These are phyloP conservation scores for Microctenopoma steveboyesi DNA, from an alignment of 2,797 vertebrate genomes.

Conservation along the genomic window DNA sequence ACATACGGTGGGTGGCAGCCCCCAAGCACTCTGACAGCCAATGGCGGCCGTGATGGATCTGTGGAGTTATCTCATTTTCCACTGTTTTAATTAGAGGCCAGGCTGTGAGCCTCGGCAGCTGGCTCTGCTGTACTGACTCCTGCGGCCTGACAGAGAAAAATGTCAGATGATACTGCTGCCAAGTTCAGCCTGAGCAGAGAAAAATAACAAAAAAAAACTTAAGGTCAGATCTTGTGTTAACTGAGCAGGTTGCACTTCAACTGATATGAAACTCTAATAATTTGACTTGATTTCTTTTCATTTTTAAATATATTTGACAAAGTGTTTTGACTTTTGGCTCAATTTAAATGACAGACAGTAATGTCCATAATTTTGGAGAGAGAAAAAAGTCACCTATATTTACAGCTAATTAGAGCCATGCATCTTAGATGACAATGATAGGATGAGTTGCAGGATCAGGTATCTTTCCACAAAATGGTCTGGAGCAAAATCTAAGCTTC, in stretches of 20 bases:
- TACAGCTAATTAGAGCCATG: constrained; percentile 82
- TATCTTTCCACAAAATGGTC: constrained; percentile 70
- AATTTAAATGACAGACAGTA: constrained; percentile 75
- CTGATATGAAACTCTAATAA: constrained; percentile 75
- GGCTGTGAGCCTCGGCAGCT: constrained; percentile 95
- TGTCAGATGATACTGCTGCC: constrained; percentile 85
- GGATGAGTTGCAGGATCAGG: constrained; percentile 75
- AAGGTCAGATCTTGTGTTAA: constrained; percentile 77
- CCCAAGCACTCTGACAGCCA: constrained; percentile 89
- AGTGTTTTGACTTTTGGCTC: constrained; percentile 75
- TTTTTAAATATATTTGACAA: constrained; percentile 67
- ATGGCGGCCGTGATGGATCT: constrained; percentile 95
- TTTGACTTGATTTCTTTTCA: constrained; percentile 56
- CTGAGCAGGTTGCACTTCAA: constrained; percentile 81
- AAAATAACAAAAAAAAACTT: constrained; percentile 69
- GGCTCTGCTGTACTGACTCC: constrained; percentile 92
- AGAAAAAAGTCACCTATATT: constrained; percentile 74
- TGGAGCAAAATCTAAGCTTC: constrained; percentile 41
- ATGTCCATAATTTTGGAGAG: constrained; percentile 76
- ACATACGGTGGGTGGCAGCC: constrained; percentile 95
- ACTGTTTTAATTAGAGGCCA: constrained; percentile 99
- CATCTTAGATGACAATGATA: constrained; percentile 77
- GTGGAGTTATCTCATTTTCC: constrained; percentile 99
- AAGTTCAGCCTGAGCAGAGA: constrained; percentile 89
- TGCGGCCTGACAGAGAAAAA: constrained; percentile 97